Evolutionary conservation across 2,888 invertebrate genomes (phyloP).

Genomic region (Odontocolon sp.): DNA sequence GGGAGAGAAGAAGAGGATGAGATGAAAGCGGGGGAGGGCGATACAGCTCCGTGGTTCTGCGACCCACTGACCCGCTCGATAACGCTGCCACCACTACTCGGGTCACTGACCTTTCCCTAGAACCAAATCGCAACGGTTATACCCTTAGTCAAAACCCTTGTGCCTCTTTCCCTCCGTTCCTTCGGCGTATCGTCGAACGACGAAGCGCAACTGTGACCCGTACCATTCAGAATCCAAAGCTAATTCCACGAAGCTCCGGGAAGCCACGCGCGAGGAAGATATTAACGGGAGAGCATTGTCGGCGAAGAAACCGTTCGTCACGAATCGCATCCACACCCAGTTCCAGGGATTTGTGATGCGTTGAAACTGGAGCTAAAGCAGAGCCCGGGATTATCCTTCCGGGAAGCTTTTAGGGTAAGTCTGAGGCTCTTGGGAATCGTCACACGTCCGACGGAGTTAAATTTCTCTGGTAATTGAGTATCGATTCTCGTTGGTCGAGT

Average conservation of each 20-base stretch:
- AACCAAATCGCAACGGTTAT: slow-evolving; percentile 69
- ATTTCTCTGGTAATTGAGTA: slow-evolving; percentile 29
- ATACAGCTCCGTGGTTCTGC: slow-evolving; percentile 83
- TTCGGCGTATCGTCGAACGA: neutral
- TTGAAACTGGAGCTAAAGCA: too few relatives aligned
- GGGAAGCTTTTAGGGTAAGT: neutral
- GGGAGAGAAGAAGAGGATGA: slow-evolving; percentile 61
- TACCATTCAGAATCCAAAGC: neutral
- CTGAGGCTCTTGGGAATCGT: neutral
- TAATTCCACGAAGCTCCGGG: slow-evolving; percentile 35
- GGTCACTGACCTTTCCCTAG: slow-evolving; percentile 79
- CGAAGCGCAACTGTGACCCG: neutral
- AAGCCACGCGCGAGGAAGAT: slow-evolving; percentile 12
- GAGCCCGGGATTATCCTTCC: slow-evolving; percentile 40
- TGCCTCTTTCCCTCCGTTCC: neutral
- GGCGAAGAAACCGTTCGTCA: slow-evolving; percentile 6
- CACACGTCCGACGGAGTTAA: neutral
- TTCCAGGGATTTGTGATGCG: slow-evolving; percentile 54
- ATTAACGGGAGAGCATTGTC: slow-evolving; percentile 3
- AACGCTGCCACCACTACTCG: slow-evolving; percentile 75
- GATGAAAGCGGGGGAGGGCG: slow-evolving; percentile 63
- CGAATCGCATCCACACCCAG: slow-evolving; percentile 39
- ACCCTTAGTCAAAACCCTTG: slow-evolving; percentile 17
- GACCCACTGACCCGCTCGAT: slow-evolving; percentile 85
- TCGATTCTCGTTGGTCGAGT: slow-evolving; percentile 24